Percentiles rank a stretch among this genome's conserved stretches.
These are phyloP conservation scores for Apostichopus parvimensis DNA, from an alignment of 35 echinoderm and acorn worm species.

Conservation along the genomic window DNA sequence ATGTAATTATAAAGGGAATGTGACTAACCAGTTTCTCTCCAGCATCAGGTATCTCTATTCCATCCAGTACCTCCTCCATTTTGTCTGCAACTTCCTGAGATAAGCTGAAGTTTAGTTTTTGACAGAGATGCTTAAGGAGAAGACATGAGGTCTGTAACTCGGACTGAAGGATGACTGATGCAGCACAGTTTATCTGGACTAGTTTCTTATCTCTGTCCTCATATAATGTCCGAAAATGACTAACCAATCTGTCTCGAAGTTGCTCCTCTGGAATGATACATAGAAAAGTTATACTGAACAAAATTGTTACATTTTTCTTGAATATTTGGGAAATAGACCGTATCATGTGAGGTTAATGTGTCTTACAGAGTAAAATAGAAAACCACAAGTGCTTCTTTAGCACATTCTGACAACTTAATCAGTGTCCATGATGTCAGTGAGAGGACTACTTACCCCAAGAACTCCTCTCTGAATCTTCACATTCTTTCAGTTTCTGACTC, in stretches of 20 bases:
- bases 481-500: constrained; percentile 39
- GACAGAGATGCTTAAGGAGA: constrained; percentile 30
- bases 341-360: too few relatives aligned
- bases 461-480: constrained; percentile 9
- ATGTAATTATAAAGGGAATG: too few relatives aligned
- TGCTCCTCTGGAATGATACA: constrained; percentile 21
- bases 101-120: constrained; percentile 28
- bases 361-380: too few relatives aligned
- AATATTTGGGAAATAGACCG: too few relatives aligned
- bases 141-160: constrained; percentile 46
- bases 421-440: too few relatives aligned
- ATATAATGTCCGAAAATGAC: constrained; percentile 43
- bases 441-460: constrained; percentile 28
- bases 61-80: constrained; percentile 22
- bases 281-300: not conserved
- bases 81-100: constrained; percentile 14
- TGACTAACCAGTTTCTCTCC: too few relatives aligned
- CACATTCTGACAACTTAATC: too few relatives aligned
- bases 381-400: too few relatives aligned
- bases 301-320: too few relatives aligned
- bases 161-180: constrained; percentile 6
- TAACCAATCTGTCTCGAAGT: constrained; percentile 21
- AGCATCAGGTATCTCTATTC: not conserved
- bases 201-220: constrained; percentile 14
- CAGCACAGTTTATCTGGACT: constrained; percentile 44